These are phyloP conservation scores for Poecilia latipinna DNA, from an alignment of 2,113 vertebrate genomes.

Conservation along the genomic window DNA sequence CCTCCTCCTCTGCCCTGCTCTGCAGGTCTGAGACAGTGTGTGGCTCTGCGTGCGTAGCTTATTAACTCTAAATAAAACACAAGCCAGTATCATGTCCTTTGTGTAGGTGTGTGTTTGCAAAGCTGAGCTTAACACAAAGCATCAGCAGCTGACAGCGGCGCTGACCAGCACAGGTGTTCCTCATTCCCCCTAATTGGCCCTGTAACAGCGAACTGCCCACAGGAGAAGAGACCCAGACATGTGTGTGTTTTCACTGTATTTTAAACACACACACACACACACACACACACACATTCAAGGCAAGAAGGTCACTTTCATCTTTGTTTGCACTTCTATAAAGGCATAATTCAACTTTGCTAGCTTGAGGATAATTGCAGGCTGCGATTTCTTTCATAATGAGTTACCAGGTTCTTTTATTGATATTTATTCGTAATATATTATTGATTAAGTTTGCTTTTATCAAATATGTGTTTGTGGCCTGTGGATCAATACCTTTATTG, in stretches of 20 bases:
- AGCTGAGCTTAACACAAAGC: background rate
- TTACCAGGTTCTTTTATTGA: background rate
- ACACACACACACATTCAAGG: background rate
- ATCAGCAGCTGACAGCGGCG: constrained; percentile 27
- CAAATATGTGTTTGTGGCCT: no score
- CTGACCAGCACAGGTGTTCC: constrained; percentile 60
- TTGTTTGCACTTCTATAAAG: constrained; percentile 6
- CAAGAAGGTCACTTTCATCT: constrained; percentile 38
- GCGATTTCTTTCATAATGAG: background rate
- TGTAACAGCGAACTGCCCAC: constrained; percentile 28
- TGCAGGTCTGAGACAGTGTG: background rate
- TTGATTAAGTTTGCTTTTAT: background rate
- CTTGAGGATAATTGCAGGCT: background rate
- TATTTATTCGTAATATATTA: background rate
- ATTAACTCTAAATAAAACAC: background rate
- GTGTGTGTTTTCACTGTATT: constrained; percentile 1
- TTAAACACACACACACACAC: background rate
- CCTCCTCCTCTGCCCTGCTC: no score
- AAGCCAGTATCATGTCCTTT: background rate
- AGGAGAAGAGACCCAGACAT: constrained; percentile 8
- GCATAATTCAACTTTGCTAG: background rate
- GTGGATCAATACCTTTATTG: background rate
- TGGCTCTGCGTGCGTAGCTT: constrained; percentile 15
- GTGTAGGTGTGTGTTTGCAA: constrained; percentile 23
- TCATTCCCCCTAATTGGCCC: constrained; percentile 48